A percentile compares a stretch with the other conserved stretches of the same genome.
These are phyloP conservation scores for Aradus depressus DNA, from an alignment of 2,888 invertebrate genomes.

Conservation along the genomic window DNA sequence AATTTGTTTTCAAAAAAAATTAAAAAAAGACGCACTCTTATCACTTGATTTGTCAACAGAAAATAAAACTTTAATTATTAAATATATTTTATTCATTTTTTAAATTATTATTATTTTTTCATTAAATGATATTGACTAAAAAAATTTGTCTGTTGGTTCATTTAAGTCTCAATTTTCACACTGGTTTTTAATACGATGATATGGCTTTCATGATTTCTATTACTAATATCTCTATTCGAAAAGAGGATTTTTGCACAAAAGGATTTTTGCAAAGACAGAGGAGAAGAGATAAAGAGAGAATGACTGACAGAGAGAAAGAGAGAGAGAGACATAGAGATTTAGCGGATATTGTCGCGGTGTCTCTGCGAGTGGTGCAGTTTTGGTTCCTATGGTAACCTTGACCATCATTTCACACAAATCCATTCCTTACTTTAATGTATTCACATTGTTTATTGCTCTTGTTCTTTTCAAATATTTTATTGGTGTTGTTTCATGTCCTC, in stretches of 20 bases:
- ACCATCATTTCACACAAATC: too few relatives aligned
- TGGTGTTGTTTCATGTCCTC: too few relatives aligned
- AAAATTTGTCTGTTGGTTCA: conserved; percentile 23
- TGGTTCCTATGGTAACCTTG: too few relatives aligned
- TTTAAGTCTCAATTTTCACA: conserved; percentile 21
- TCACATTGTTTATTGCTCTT: too few relatives aligned
- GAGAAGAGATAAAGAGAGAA: too few relatives aligned
- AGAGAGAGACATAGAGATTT: conserved; percentile 3
- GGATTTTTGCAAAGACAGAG: too few relatives aligned
- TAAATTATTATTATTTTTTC: conserved; percentile 5
- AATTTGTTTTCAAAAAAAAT: conserved; percentile 22
- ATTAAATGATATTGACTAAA: conserved; percentile 22
- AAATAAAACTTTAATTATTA: conserved; percentile 18
- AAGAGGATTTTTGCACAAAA: too few relatives aligned
- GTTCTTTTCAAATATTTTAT: too few relatives aligned
- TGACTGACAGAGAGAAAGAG: too few relatives aligned
- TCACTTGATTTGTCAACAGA: conserved; percentile 21
- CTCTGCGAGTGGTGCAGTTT: conserved; percentile 20
- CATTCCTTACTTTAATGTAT: too few relatives aligned
- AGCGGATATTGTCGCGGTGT: conserved; percentile 7
- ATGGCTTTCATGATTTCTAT: too few relatives aligned
- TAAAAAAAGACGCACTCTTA: conserved; percentile 20
- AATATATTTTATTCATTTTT: conserved; percentile 16
- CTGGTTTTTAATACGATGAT: conserved; percentile 20
- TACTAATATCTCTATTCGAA: too few relatives aligned